Evolutionary conservation across 2,113 vertebrate species (phyloP).

Genomic region (Callospermophilus lateralis): DNA sequence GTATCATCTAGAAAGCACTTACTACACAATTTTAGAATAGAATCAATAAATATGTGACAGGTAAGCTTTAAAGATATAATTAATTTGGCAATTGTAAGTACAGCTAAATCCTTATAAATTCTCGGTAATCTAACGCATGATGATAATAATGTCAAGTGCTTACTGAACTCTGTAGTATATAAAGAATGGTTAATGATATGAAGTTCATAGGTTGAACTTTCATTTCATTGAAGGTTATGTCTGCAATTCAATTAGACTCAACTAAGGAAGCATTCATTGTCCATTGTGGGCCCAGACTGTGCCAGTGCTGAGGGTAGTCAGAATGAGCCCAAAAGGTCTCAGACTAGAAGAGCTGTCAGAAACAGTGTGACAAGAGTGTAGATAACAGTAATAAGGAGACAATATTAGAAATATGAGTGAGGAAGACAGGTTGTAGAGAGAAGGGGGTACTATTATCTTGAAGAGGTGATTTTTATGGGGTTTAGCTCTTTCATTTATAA

Average conservation of each 20-base stretch:
- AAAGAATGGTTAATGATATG: not conserved
- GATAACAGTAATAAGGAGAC: not conserved
- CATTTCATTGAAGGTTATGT: not conserved
- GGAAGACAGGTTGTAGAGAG: not conserved
- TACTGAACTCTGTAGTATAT: not conserved
- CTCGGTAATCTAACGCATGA: not conserved
- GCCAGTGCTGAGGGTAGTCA: not conserved
- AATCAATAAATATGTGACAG: slow-evolving; percentile 49
- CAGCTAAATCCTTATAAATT: slow-evolving; percentile 55
- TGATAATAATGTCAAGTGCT: not conserved
- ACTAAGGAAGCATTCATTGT: not conserved
- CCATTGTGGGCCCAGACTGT: not conserved
- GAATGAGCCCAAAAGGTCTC: not conserved
- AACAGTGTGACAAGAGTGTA: not conserved
- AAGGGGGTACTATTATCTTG: not conserved
- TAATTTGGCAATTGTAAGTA: slow-evolving; percentile 32
- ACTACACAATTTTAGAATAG: slow-evolving; percentile 44
- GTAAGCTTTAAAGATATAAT: slow-evolving; percentile 38
- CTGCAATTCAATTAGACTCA: not conserved
- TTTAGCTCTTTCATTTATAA: slow-evolving; percentile 35
- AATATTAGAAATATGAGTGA: slow-evolving; percentile 1
- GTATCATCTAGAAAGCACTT: slow-evolving; percentile 21
- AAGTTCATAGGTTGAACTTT: not conserved
- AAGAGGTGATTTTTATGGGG: not conserved
- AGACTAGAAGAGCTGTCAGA: not conserved